A percentile compares a stretch with the other conserved stretches of the same genome.
These are phyloP conservation scores for Trachymyrmex cornetzi DNA, from an alignment of 1,140 invertebrate species.

Conservation along the genomic window DNA sequence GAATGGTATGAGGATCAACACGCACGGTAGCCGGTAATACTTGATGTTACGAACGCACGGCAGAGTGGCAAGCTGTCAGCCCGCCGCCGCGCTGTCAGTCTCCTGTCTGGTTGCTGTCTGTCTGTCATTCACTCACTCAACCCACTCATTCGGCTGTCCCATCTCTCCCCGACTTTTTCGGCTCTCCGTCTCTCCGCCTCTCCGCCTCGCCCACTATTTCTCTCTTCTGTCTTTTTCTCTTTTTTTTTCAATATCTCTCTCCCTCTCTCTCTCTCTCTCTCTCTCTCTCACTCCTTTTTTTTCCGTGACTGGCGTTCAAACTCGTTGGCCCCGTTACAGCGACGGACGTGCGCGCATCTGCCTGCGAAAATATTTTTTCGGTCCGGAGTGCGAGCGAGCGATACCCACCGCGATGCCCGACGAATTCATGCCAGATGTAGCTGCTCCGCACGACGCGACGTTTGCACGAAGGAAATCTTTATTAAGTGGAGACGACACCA, in stretches of 20 bases:
- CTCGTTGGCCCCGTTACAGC: constrained; percentile 77
- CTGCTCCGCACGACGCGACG: not conserved
- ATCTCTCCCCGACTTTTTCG: constrained; percentile 74
- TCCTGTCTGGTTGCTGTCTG: constrained; percentile 85
- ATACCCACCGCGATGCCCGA: constrained; percentile 53
- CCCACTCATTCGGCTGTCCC: constrained; percentile 76
- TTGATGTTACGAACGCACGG: constrained; percentile 80
- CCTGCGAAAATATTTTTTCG: constrained; percentile 78
- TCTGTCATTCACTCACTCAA: constrained; percentile 82
- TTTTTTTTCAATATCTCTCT: constrained; percentile 60
- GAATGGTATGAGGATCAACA: constrained; percentile 83
- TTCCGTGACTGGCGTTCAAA: constrained; percentile 76
- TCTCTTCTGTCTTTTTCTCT: constrained; percentile 39
- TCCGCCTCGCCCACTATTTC: constrained; percentile 40
- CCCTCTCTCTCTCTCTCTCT: constrained; percentile 37
- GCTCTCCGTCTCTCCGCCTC: constrained; percentile 47
- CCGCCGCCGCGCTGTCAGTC: constrained; percentile 83
- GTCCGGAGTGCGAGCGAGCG: constrained; percentile 42
- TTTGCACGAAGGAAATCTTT: constrained; percentile 25
- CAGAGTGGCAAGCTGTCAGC: constrained; percentile 82
- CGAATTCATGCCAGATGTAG: constrained; percentile 72
- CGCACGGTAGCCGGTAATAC: constrained; percentile 82
- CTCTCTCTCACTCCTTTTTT: constrained; percentile 45
- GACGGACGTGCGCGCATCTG: constrained; percentile 69
- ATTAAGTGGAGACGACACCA: constrained; percentile 28